Base-by-base conservation (phyloP, 2,888 invertebrate species). In the Diadromus collaris region DNA sequence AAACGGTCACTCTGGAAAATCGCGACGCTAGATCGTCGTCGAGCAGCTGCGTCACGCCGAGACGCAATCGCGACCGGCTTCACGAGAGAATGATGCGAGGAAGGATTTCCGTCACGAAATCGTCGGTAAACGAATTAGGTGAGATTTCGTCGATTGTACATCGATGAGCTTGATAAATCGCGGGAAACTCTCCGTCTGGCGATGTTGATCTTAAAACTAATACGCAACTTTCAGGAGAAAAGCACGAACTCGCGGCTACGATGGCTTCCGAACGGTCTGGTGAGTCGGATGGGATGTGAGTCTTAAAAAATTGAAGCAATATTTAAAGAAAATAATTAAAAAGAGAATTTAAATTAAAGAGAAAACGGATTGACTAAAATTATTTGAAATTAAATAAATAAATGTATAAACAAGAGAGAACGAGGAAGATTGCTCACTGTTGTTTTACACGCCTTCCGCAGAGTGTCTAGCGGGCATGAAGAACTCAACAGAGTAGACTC, bases 261-360 rank as follows among this genome's bases (percentile, higher is more conserved):
- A 38, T 21, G 61, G 72, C 48, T 51, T 71, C 71, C 58, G 61
- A 71, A 60, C 60, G 65, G 79, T 51, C 58, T 44, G 81, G 79
- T 80, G 79, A 81, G 79, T 81, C 77, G 77, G 73, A 76, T 63
- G 79, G 67, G 79, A 81, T 81, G 81, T 81, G 79, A 81, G 81
- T 81, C 70, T 81, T 73, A 56, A 21, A 64, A 34, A 38, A 60
- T 41, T 29, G 6, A 16, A 67, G 16, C 6, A 21, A 32, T 16
- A 32, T n/a, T 29, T 46, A n/a, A 67, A 67, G 21, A 19, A n/a
- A n/a, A n/a, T n/a, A n/a, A n/a, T n/a, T n/a, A n/a, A n/a, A n/a
- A n/a, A n/a, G n/a, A n/a, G n/a, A n/a, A n/a, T n/a, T n/a, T n/a
- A n/a, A n/a, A n/a, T n/a, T n/a, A n/a, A 29, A 13, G 1, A 46